Evolutionary conservation across 2,113 vertebrate genomes (phyloP).

Genomic region (Callithrix jacchus): DNA sequence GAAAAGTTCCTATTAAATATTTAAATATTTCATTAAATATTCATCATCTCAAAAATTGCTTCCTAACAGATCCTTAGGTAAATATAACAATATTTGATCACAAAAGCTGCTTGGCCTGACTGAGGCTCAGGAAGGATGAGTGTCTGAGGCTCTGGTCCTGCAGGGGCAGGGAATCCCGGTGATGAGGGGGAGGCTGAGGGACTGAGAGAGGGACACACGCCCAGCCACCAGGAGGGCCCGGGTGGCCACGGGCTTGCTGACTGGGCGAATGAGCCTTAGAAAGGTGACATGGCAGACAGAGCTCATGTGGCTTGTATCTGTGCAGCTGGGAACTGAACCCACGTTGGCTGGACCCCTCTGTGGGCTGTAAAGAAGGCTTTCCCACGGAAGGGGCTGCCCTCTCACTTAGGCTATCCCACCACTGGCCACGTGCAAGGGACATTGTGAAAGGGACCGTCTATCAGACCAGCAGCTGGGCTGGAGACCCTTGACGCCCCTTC

Average conservation of each 20-base stretch:
- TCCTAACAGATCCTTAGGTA: slow-evolving; percentile 79
- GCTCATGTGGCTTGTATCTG: fast-evolving
- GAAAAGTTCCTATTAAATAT: slow-evolving; percentile 80
- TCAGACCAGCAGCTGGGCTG: neutral
- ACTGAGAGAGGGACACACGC: fast-evolving
- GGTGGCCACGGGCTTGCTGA: fast-evolving
- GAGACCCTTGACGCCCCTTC: neutral
- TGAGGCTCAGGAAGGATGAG: neutral
- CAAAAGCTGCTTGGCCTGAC: slow-evolving; percentile 63
- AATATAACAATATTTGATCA: slow-evolving; percentile 80
- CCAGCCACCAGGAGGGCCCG: fast-evolving
- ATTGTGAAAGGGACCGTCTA: neutral
- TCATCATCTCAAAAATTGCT: slow-evolving; percentile 81
- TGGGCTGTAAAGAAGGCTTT: neutral
- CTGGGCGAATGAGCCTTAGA: fast-evolving
- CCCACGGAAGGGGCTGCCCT: fast-evolving
- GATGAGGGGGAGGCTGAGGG: fast-evolving
- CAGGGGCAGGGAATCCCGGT: fast-evolving
- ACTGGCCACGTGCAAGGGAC: fast-evolving
- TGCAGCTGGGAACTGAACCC: neutral
- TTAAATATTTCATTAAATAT: slow-evolving; percentile 84
- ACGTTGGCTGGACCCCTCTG: fast-evolving
- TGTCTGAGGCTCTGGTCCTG: neutral
- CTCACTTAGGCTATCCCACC: neutral
- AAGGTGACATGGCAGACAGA: fast-evolving